Percentiles rank a stretch among this genome's conserved stretches.
phyloP scores from a whole-genome alignment of 92 coral and sea anemone species.

The Parazoanthus darwini region DNA sequence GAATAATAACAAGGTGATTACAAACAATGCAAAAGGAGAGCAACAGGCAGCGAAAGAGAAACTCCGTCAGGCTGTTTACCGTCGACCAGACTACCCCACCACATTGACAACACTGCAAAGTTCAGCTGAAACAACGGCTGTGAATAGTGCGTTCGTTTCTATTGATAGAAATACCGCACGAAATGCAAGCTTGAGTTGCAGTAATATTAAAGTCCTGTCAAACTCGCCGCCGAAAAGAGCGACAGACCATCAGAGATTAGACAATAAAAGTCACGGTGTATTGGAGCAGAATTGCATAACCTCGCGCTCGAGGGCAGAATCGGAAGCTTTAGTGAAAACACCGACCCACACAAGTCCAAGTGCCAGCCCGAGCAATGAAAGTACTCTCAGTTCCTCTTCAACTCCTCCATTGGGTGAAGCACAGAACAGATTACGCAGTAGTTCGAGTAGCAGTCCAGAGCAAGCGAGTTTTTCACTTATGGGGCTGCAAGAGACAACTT shows the following conservation, averaged over 20 bases:
- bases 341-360: slow-evolving; percentile 1
- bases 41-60: slow-evolving; percentile 24
- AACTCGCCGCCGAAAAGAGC: background rate
- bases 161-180: slow-evolving; percentile 1
- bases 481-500: slow-evolving; percentile 13
- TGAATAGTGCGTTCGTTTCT: background rate
- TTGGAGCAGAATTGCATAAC: slow-evolving; percentile 1
- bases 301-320: slow-evolving; percentile 32
- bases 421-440: background rate
- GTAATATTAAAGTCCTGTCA: background rate
- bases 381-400: background rate
- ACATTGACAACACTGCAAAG: background rate
- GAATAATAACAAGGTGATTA: slow-evolving; percentile 37
- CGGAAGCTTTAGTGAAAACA: background rate
- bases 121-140: background rate
- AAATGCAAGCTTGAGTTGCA: slow-evolving; percentile 4
- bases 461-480: slow-evolving; percentile 12
- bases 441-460: slow-evolving; percentile 27
- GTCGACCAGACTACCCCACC: background rate
- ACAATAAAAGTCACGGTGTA: slow-evolving; percentile 20
- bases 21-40: slow-evolving; percentile 21
- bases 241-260: slow-evolving; percentile 1
- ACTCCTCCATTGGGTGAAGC: background rate
- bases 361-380: slow-evolving; percentile 19
- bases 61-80: slow-evolving; percentile 20